Base-by-base conservation (phyloP, 23 tunicate genomes). In the Aplidium turbinatum region DNA sequence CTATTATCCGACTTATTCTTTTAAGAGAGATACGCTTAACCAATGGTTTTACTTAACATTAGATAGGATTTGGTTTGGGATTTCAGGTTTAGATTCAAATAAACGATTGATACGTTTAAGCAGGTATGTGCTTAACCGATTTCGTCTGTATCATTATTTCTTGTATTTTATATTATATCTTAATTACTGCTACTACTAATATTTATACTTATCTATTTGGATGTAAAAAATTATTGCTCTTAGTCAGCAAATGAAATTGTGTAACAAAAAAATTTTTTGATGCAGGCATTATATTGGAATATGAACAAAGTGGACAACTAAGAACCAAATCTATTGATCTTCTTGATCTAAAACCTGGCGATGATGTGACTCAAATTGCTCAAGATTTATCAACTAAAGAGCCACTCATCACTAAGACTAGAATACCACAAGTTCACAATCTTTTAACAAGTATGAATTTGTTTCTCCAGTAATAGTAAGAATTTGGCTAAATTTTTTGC, bases 321-420 rank as follows among this genome's bases (percentile, higher is more conserved):
- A 91, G 84, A 67, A 91, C 97, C 38, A 91, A 79, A 73, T 54
- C 97, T 1, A 33, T 80, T 34, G 97, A 91, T 73, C 70, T 91
- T 39, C 77, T 91, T 57, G 86, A 91, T 46, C 42, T 91, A 23
- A 66, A 54, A 42, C 60, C 86, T 7, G 74, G 56, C n/a, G 58
- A 76, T 21, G 58, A 91, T 68, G 68, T 84, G 33, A 68, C 71
- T 24, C 33, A 32, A 24, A 42, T 91, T 26, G 91, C 83, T 36
- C 30, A 57, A 31, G 64, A 63, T 1, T 33, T 91, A 1, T 73
- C 89, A 26, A 11, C 33, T 7, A 57, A 73, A 19, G 97, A 91
- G 30, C 97, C 97, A 0, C 50, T 91, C 24, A 91, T 91, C 36
- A 78, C 97, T 9, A 73, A 79, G 47, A 47, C 97, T 33, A 78